Conservation (phyloP, 2,113 vertebrate species). For the Fulmarus glacialis region DNA sequence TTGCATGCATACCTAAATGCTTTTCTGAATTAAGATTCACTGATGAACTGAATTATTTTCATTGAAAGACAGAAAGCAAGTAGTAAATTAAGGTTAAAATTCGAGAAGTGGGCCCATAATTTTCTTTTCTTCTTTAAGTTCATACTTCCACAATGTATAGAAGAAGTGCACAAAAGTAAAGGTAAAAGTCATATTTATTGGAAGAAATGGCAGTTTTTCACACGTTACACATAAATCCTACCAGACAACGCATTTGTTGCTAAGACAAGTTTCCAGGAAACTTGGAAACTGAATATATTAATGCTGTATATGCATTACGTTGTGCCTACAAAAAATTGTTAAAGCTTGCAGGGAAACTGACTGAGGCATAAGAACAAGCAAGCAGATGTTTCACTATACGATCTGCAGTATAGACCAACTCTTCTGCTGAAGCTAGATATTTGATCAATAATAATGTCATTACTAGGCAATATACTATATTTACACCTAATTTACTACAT, state of each 20-base stretch:
- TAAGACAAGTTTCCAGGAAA: not conserved
- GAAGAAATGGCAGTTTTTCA: not conserved
- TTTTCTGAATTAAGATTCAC: not conserved
- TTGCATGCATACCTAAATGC: rapidly evolving
- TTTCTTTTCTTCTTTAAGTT: not conserved
- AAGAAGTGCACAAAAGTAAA: not conserved
- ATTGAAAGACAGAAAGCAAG: not conserved
- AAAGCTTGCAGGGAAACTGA: not conserved
- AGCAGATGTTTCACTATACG: not conserved
- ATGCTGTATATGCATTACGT: not conserved
- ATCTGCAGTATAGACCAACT: not conserved
- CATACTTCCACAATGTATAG: not conserved
- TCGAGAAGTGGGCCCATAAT: not conserved
- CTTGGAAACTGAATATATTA: not conserved
- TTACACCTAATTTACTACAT: not conserved
- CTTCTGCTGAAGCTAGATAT: not conserved
- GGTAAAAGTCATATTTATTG: not conserved
- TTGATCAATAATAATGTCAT: not conserved
- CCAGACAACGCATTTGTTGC: not conserved
- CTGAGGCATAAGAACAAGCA: not conserved
- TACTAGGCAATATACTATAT: not conserved
- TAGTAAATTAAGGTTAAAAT: not conserved
- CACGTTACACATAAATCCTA: not conserved
- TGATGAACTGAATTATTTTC: not conserved
- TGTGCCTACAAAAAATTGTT: not conserved